Percentiles rank a stretch among this genome's conserved stretches.
Conservation (phyloP, 2,888 invertebrate genomes). For the Aradus depressus region DNA sequence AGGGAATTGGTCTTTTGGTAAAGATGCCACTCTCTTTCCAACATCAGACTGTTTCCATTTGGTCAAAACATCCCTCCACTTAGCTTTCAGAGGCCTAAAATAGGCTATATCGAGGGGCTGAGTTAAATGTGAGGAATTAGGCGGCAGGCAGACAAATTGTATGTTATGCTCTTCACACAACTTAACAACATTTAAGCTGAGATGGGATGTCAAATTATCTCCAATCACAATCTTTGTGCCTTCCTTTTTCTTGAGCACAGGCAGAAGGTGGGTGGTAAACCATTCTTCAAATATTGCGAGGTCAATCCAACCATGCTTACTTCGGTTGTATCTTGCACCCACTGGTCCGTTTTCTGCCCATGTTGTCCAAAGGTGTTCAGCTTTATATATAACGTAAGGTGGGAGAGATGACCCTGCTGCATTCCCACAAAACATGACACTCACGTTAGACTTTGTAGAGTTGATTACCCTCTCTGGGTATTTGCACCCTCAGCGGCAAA, state of each 20-base stretch:
- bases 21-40: constrained; percentile 8
- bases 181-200: constrained; percentile 21
- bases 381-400: constrained; percentile 38
- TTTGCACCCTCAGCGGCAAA: constrained; percentile 32
- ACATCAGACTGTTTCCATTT: constrained; percentile 19
- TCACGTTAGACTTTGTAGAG: constrained; percentile 29
- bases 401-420: no score
- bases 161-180: constrained; percentile 29
- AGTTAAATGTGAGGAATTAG: constrained; percentile 27
- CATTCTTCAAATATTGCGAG: constrained; percentile 34
- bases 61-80: constrained; percentile 22
- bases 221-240: constrained; percentile 25
- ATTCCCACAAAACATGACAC: constrained; percentile 36
- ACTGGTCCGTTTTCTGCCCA: constrained; percentile 37
- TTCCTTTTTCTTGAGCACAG: constrained; percentile 20
- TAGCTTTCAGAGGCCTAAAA: constrained; percentile 28
- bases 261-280: constrained; percentile 30
- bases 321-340: constrained; percentile 35
- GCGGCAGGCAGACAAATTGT: constrained; percentile 30
- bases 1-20: constrained; percentile 23
- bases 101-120: constrained; percentile 32
- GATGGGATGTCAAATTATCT: constrained; percentile 26
- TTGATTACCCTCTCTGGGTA: constrained; percentile 34
- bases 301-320: constrained; percentile 37
- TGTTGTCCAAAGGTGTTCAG: constrained; percentile 35